Base-by-base conservation (phyloP, 1,140 invertebrate genomes). In the Parapsyche elsis region DNA sequence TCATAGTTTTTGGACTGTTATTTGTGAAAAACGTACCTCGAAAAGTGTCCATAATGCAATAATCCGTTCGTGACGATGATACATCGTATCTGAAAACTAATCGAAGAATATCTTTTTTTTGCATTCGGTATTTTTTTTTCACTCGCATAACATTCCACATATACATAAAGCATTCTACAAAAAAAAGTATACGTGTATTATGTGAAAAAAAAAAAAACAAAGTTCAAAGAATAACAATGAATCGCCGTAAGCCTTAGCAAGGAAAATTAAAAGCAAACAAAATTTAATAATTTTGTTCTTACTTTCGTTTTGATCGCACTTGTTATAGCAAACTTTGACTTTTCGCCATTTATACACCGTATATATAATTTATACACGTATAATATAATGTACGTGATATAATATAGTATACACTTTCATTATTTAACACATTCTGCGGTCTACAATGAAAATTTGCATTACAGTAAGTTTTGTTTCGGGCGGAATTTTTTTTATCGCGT, bases 81-180 rank as follows among this genome's bases (percentile, higher is more conserved):
- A 53, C 49, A 10, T 53, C 24, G 14, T 12, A 67, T 67, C 64
- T 67, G 64, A 67, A 67, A 67, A 67, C 64, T 67, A 24, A 67
- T 67, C 64, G 64, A 30, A 67, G 64, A 67, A 67, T 26, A 53
- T 67, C 7, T 67, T 53, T 53, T 53, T 53, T 53, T 53, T 53
- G 16, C 49, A 16, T 5, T 14, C 10, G n/a, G n/a, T n/a, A 53
- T 4, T 53, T 53, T 53, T 14, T 53, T 53, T 14, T 53, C 12
- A 53, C 49, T 12, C 49, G 10, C 10, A 53, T n/a, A n/a, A n/a
- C n/a, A n/a, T n/a, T n/a, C n/a, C n/a, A n/a, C n/a, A n/a, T n/a
- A n/a, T n/a, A n/a, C n/a, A n/a, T n/a, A n/a, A n/a, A n/a, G n/a
- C n/a, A n/a, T n/a, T n/a, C n/a, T n/a, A n/a, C n/a, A n/a, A n/a